A percentile compares a stretch with the other conserved stretches of the same genome.
Evolutionary conservation across 2,113 vertebrate genomes (phyloP).

Genomic region (Mellivora capensis): DNA sequence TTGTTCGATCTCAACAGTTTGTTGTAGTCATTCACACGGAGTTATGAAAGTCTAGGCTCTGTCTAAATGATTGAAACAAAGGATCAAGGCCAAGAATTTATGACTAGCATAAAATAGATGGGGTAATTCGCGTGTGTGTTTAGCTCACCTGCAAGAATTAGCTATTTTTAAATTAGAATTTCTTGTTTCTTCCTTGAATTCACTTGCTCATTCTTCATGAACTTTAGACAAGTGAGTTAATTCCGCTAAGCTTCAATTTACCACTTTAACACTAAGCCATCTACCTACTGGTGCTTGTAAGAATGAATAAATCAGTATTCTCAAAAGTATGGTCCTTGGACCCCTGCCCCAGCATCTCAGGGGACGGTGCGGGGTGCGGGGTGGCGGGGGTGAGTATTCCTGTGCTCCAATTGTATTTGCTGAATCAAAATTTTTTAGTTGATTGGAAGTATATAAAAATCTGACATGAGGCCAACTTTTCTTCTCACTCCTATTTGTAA

Average conservation of each 20-base stretch:
- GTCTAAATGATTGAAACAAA: slow-evolving; percentile 12
- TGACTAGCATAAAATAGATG: not conserved
- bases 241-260: not conserved
- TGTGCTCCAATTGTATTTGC: not conserved
- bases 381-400: not conserved
- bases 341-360: not conserved
- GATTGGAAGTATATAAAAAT: not conserved
- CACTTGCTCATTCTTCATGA: not conserved
- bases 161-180: not conserved
- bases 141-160: not conserved
- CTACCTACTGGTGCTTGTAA: not conserved
- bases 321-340: not conserved
- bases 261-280: not conserved
- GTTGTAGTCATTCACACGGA: not conserved
- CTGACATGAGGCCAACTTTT: not conserved
- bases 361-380: no score
- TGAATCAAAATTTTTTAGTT: not conserved
- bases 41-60: not conserved
- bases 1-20: not conserved
- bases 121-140: not conserved
- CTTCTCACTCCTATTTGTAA: not conserved
- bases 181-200: slow-evolving; percentile 1
- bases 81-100: not conserved
- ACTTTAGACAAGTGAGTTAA: not conserved
- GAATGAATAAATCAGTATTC: not conserved